Conservation (phyloP, 2,797 vertebrate genomes). For the Denticeps clupeoides region DNA sequence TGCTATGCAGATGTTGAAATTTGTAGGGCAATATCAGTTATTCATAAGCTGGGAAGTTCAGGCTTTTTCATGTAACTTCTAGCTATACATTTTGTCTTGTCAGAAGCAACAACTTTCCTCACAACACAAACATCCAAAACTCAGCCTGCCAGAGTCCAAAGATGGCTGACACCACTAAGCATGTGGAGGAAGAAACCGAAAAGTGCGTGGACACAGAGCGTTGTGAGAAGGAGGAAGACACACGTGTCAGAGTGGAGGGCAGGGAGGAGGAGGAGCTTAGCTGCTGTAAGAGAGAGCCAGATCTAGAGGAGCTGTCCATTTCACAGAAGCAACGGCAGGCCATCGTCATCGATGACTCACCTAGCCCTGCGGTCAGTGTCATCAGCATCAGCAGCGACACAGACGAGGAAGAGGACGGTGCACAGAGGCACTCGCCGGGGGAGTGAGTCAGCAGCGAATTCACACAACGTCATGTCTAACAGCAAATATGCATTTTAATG, state of each 20-base stretch:
- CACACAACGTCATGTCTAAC: not conserved
- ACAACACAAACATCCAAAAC: slow-evolving; percentile 79
- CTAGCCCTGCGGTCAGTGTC: slow-evolving; percentile 83
- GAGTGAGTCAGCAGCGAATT: slow-evolving; percentile 65
- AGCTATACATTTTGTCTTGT: not conserved
- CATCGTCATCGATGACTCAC: slow-evolving; percentile 73
- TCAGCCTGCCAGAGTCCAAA: slow-evolving; percentile 84
- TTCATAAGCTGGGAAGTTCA: too few relatives aligned
- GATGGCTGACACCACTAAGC: slow-evolving; percentile 74
- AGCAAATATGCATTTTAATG: not conserved
- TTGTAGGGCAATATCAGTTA: too few relatives aligned
- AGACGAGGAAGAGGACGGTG: slow-evolving; percentile 61
- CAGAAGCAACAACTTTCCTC: slow-evolving; percentile 70
- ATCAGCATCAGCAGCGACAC: slow-evolving; percentile 95
- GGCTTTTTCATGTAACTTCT: too few relatives aligned
- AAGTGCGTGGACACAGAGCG: slow-evolving; percentile 58
- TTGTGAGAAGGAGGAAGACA: slow-evolving; percentile 49
- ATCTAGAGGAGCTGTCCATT: slow-evolving; percentile 53
- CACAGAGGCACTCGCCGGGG: slow-evolving; percentile 66
- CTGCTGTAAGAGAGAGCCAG: slow-evolving; percentile 65
- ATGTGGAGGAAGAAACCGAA: slow-evolving; percentile 61
- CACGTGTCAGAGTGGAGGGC: slow-evolving; percentile 31
- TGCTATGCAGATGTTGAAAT: too few relatives aligned
- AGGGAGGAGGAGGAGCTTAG: slow-evolving; percentile 40
- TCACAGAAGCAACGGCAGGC: slow-evolving; percentile 74